Conservation (phyloP, 2,797 vertebrate species). For the Macropus fuliginosus region DNA sequence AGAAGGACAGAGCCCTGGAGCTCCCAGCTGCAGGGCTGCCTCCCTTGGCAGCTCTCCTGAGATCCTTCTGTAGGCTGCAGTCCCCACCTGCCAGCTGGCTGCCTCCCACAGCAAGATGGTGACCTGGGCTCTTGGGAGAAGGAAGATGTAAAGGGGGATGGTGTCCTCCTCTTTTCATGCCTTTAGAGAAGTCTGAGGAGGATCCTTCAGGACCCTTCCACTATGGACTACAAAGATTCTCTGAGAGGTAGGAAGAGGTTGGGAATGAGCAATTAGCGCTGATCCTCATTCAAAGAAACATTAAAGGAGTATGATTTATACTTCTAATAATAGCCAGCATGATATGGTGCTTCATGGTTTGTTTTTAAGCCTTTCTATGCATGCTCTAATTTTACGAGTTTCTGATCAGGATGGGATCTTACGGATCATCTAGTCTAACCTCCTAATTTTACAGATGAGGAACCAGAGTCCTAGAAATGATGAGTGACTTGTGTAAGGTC, state of each 20-base stretch:
- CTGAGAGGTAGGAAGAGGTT: constrained; percentile 49
- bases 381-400: not conserved
- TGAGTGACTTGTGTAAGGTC: not conserved
- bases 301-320: not conserved
- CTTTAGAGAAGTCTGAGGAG: not conserved
- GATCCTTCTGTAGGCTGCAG: not conserved
- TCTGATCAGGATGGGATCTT: not conserved
- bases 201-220: not conserved
- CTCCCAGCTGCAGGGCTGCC: not conserved
- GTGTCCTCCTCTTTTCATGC: not conserved
- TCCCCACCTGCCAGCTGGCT: not conserved
- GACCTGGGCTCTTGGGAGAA: not conserved
- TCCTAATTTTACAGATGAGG: not conserved
- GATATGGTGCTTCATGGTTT: not conserved
- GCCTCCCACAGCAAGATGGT: not conserved
- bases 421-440: not conserved
- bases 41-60: not conserved
- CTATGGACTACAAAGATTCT: constrained; percentile 49
- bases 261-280: not conserved
- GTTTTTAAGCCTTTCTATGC: not conserved
- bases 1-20: not conserved
- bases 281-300: not conserved
- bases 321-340: not conserved
- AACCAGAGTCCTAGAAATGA: not conserved
- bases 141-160: not conserved